A percentile compares a stretch with the other conserved stretches of the same genome.
Conservation (phyloP, 2,797 vertebrate genomes). For the Nannoperca australis region DNA sequence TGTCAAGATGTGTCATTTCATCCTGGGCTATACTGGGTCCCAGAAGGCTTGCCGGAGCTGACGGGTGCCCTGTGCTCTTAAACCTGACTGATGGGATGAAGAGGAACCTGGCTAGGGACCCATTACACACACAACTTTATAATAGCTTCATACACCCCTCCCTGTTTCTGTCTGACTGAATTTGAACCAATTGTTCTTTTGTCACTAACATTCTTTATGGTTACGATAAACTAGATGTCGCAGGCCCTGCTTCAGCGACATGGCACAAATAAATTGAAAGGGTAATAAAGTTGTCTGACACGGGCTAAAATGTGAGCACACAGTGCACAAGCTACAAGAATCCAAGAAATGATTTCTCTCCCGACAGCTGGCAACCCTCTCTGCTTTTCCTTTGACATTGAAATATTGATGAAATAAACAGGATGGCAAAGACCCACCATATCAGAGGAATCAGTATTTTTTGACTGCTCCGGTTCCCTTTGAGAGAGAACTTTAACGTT, state of each 20-base stretch:
- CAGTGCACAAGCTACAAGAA: conserved; percentile 24
- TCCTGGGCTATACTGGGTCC: conserved; percentile 71
- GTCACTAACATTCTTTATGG: conserved; percentile 79
- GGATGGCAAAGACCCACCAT: conserved; percentile 43
- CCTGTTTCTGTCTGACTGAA: conserved; percentile 67
- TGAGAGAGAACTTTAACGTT: conserved; percentile 66
- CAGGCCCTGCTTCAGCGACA: conserved; percentile 54
- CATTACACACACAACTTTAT: conserved; percentile 78
- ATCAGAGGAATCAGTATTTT: conserved; percentile 55
- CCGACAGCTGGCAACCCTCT: conserved; percentile 56
- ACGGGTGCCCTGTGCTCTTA: conserved; percentile 70
- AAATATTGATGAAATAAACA: conserved; percentile 66
- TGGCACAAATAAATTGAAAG: conserved; percentile 74
- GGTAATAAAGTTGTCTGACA: conserved; percentile 74
- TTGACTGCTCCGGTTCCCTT: conserved; percentile 54
- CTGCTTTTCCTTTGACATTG: conserved; percentile 41
- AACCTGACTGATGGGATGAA: conserved; percentile 84
- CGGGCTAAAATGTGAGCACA: conserved; percentile 55
- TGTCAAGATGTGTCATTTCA: conserved; percentile 83
- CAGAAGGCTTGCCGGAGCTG: conserved; percentile 62
- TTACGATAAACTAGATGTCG: conserved; percentile 76
- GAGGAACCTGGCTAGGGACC: conserved; percentile 69
- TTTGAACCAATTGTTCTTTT: conserved; percentile 80
- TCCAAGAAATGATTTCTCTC: conserved; percentile 34
- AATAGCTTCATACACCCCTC: conserved; percentile 71